These are phyloP conservation scores for Hyperoodon ampullatus DNA, from an alignment of 2,113 vertebrate genomes.

Conservation along the genomic window DNA sequence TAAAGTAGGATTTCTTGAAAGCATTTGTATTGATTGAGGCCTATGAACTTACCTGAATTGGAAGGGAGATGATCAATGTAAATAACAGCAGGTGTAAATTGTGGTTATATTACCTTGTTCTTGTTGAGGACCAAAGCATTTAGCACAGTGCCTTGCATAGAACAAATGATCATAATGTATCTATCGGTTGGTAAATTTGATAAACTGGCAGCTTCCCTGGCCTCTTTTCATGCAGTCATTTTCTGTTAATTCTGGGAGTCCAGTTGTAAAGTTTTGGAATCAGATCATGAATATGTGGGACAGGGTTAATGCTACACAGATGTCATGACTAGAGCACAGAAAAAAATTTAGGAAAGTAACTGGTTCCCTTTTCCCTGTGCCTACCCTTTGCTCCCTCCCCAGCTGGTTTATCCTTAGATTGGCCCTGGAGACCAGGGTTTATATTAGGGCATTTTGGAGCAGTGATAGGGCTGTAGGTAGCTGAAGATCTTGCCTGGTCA, in stretches of 20 bases:
- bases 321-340: neutral
- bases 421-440: neutral
- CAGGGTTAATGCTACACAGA: neutral
- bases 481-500: neutral
- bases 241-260: neutral
- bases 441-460: neutral
- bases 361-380: neutral
- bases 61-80: neutral
- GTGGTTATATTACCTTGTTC: neutral
- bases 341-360: neutral
- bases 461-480: neutral
- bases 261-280: neutral
- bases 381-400: neutral
- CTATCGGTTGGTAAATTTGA: neutral
- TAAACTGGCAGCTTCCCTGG: neutral
- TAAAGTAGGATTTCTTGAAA: slow-evolving; percentile 27
- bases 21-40: neutral
- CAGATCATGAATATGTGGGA: neutral
- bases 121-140: neutral
- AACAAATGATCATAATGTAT: neutral
- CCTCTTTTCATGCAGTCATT: neutral
- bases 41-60: neutral
- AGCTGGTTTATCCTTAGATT: neutral
- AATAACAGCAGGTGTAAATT: neutral
- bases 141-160: neutral